Evolutionary conservation across 2,113 vertebrate species (phyloP).

Genomic region (Leucopsar rothschildi): DNA sequence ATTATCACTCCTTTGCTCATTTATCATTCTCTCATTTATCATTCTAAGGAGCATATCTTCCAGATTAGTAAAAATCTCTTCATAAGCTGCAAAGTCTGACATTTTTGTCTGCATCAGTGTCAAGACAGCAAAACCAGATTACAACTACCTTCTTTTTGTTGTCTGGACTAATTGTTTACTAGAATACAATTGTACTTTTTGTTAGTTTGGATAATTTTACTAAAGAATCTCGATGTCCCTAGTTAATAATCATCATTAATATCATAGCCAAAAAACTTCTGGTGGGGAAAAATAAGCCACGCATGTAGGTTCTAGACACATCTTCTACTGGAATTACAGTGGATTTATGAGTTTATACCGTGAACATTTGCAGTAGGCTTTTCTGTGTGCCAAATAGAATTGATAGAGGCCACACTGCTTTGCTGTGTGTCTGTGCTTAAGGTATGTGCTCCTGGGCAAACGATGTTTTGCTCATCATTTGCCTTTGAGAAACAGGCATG

Average conservation of each 20-base stretch:
- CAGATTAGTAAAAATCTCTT: neutral
- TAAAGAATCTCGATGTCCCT: neutral
- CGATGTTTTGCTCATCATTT: neutral
- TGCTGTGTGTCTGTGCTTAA: neutral
- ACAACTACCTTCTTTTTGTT: neutral
- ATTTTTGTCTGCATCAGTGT: neutral
- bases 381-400: neutral
- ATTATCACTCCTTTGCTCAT: neutral
- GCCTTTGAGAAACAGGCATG: neutral
- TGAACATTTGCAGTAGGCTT: neutral
- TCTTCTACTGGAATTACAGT: neutral
- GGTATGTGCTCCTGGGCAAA: neutral
- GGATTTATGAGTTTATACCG: neutral
- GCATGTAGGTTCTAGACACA: neutral
- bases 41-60: neutral
- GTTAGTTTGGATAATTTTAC: neutral
- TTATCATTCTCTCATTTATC: neutral
- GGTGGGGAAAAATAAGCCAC: neutral
- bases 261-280: neutral
- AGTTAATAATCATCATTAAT: neutral
- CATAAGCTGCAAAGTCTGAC: neutral
- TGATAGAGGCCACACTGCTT: neutral
- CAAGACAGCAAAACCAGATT: neutral
- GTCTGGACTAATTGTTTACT: neutral
- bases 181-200: neutral